Conservation (phyloP, 2,888 invertebrate genomes). For the Ctena decussata region DNA sequence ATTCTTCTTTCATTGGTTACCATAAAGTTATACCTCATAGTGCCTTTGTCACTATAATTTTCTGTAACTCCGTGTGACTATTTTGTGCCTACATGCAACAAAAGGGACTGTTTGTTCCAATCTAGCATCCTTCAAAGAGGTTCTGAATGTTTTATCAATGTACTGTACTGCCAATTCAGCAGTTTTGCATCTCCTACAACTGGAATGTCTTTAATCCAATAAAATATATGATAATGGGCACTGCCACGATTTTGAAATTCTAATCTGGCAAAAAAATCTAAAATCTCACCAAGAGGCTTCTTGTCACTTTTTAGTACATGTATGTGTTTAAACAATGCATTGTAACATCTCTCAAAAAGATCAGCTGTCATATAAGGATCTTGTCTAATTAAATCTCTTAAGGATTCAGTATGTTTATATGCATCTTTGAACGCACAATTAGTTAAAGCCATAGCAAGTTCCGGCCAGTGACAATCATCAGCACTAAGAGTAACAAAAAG, state of each 20-base stretch:
- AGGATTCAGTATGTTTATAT: background rate
- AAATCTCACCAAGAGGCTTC: conserved; percentile 34
- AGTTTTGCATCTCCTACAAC: background rate
- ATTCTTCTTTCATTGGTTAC: too few relatives aligned
- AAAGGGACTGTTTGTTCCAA: too few relatives aligned
- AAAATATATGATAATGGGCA: conserved; percentile 46
- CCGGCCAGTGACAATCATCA: background rate
- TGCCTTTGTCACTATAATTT: too few relatives aligned
- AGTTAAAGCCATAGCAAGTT: background rate
- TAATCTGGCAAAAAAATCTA: conserved; percentile 38
- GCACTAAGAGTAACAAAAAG: background rate
- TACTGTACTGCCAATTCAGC: conserved; percentile 1
- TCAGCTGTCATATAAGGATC: conserved; percentile 43
- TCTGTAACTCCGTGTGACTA: too few relatives aligned
- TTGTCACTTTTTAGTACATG: background rate
- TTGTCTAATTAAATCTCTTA: conserved; percentile 11
- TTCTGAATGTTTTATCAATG: conserved; percentile 20
- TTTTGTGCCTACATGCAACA: too few relatives aligned
- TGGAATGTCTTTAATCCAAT: conserved; percentile 40
- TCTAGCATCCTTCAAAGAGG: too few relatives aligned
- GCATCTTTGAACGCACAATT: background rate
- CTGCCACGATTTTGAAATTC: conserved; percentile 50
- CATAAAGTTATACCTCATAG: too few relatives aligned
- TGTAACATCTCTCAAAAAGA: conserved; percentile 37
- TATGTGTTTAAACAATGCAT: conserved; percentile 29